A percentile compares a stretch with the other conserved stretches of the same genome.
phyloP scores from a whole-genome alignment of 2,888 invertebrate species.

The Laothoe populi region DNA sequence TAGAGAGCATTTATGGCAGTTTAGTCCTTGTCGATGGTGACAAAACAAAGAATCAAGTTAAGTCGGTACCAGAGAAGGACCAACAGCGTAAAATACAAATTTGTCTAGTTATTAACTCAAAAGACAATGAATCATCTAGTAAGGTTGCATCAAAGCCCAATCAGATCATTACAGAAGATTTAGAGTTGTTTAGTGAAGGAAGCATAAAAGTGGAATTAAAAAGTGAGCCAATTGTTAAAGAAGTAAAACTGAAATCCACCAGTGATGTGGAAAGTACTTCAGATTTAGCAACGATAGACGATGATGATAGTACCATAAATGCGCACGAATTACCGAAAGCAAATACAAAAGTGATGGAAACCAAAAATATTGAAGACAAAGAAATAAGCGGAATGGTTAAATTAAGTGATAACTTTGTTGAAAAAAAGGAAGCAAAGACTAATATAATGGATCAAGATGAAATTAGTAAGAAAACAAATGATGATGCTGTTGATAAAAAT shows the following conservation, averaged over 20 bases:
- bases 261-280: neutral
- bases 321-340: neutral
- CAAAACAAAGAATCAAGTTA: constrained; percentile 35
- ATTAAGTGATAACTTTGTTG: neutral
- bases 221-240: neutral
- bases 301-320: neutral
- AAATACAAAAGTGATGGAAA: neutral
- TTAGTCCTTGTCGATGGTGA: constrained; percentile 59
- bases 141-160: constrained; percentile 30
- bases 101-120: constrained; percentile 60
- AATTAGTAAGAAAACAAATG: neutral
- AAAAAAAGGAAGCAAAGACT: neutral
- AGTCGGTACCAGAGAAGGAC: constrained; percentile 45
- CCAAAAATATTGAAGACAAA: neutral
- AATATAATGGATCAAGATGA: neutral
- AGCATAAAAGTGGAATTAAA: neutral
- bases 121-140: constrained; percentile 20
- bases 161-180: constrained; percentile 41
- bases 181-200: constrained; percentile 56
- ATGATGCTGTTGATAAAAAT: neutral
- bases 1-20: constrained; percentile 73
- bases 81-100: constrained; percentile 67
- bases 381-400: neutral
- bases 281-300: no score
- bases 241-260: neutral